A percentile compares a stretch with the other conserved stretches of the same genome.
phyloP scores from a whole-genome alignment of 2,888 invertebrate species.

The Nycteola revayana region DNA sequence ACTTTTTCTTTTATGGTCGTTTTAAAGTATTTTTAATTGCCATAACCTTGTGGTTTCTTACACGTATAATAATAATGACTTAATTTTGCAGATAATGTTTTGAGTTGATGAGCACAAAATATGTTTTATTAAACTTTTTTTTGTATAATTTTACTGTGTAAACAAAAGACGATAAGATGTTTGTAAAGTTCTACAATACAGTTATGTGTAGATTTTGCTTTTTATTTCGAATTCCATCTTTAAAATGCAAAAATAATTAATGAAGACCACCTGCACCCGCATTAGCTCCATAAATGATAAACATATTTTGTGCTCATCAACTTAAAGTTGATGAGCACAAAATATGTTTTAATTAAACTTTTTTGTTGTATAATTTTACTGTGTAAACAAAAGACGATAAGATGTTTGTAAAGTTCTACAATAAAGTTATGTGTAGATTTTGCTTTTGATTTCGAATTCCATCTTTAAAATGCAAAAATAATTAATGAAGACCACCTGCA shows the following conservation, averaged over 20 bases:
- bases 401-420: constrained; percentile 22
- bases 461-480: too few species aligned
- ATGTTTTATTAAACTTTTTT: constrained; percentile 5
- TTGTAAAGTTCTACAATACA: constrained; percentile 24
- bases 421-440: constrained; percentile 19
- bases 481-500: too few species aligned
- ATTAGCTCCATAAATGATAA: too few species aligned
- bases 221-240: constrained; percentile 16
- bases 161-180: constrained; percentile 32
- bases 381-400: constrained; percentile 33
- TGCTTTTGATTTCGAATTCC: constrained; percentile 13
- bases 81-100: too few species aligned
- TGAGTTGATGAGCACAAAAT: constrained; percentile 15
- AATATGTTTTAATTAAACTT: constrained; percentile 1
- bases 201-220: constrained; percentile 12
- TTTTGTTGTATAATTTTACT: constrained; percentile 19
- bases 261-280: too few species aligned
- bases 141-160: constrained; percentile 21
- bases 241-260: too few species aligned
- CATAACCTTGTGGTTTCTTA: too few species aligned
- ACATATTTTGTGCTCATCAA: too few species aligned
- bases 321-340: constrained; percentile 17
- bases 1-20: too few species aligned
- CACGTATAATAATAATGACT: too few species aligned
- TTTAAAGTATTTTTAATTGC: too few species aligned